phyloP scores from a whole-genome alignment of 2,888 invertebrate species.

The Andricus quercusramuli region DNA sequence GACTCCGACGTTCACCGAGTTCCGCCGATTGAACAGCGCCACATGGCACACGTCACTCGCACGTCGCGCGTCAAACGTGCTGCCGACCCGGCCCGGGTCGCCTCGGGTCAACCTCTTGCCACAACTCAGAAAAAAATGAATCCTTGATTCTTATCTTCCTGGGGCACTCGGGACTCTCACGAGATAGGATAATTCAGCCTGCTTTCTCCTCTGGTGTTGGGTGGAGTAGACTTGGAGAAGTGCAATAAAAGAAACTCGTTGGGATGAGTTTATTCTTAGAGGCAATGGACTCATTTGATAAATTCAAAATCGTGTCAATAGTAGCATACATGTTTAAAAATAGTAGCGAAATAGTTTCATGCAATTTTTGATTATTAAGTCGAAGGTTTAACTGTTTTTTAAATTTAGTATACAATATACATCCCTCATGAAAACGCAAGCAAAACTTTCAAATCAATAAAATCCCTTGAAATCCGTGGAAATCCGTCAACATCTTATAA shows the following conservation, averaged over 20 bases:
- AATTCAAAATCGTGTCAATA: too few relatives aligned
- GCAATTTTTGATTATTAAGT: too few relatives aligned
- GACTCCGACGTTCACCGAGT: conserved; percentile 39
- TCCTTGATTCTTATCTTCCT: conserved; percentile 6
- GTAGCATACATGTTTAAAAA: too few relatives aligned
- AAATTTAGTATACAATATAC: too few relatives aligned
- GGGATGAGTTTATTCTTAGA: not conserved
- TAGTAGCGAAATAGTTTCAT: too few relatives aligned
- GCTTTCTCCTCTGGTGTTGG: not conserved
- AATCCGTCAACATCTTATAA: too few relatives aligned
- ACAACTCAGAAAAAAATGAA: not conserved
- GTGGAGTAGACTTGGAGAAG: not conserved
- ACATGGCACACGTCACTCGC: conserved; percentile 41
- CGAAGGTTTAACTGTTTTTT: too few relatives aligned
- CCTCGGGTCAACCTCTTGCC: conserved; percentile 14
- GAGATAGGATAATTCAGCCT: not conserved
- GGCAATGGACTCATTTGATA: too few relatives aligned
- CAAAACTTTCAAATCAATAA: too few relatives aligned
- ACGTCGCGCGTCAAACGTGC: conserved; percentile 36
- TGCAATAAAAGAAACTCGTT: not conserved
- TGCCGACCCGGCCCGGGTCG: conserved; percentile 19
- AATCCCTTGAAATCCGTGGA: too few relatives aligned
- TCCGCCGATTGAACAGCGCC: conserved; percentile 32
- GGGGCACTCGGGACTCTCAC: not conserved
- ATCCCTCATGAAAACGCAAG: too few relatives aligned